Conservation (phyloP, 2,113 vertebrate species). For the Hippocampus mohnikei region DNA sequence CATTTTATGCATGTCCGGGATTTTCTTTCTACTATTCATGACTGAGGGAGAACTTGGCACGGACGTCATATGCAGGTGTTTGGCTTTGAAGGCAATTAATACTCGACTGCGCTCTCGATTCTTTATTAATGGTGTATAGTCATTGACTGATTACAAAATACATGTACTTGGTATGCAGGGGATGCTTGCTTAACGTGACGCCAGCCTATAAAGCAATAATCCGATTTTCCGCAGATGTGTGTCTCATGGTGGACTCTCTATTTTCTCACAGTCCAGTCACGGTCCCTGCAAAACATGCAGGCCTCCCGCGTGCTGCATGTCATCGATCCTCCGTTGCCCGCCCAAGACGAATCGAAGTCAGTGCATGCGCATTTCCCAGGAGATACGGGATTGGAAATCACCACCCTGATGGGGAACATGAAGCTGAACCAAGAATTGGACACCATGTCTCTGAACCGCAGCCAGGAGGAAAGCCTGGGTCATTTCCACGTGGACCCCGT, state of each 20-base stretch:
- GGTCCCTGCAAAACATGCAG: conserved; percentile 83
- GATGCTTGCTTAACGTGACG: not conserved
- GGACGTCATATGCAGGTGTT: too few species aligned
- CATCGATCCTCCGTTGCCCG: conserved; percentile 34
- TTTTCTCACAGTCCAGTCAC: conserved; percentile 82
- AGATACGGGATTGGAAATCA: conserved; percentile 47
- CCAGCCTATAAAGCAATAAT: not conserved
- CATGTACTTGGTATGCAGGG: not conserved
- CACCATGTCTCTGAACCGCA: conserved; percentile 45
- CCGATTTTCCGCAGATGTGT: not conserved
- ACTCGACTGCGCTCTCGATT: too few species aligned
- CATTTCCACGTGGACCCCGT: conserved; percentile 59
- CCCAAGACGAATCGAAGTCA: conserved; percentile 44
- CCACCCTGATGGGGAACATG: conserved; percentile 59
- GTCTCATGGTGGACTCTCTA: not conserved
- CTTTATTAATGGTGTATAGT: not conserved
- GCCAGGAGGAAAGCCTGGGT: conserved; percentile 41
- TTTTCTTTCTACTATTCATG: too few species aligned
- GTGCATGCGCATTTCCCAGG: conserved; percentile 36
- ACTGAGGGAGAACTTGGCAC: too few species aligned
- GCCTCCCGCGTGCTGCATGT: conserved; percentile 76
- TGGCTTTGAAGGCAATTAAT: too few species aligned
- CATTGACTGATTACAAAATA: too few species aligned
- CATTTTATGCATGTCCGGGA: too few species aligned
- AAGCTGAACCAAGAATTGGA: conserved; percentile 47